Percentiles rank a stretch among this genome's conserved stretches.
Evolutionary conservation across 2,113 vertebrate species (phyloP).

Genomic region (Lampris megalopsis): DNA sequence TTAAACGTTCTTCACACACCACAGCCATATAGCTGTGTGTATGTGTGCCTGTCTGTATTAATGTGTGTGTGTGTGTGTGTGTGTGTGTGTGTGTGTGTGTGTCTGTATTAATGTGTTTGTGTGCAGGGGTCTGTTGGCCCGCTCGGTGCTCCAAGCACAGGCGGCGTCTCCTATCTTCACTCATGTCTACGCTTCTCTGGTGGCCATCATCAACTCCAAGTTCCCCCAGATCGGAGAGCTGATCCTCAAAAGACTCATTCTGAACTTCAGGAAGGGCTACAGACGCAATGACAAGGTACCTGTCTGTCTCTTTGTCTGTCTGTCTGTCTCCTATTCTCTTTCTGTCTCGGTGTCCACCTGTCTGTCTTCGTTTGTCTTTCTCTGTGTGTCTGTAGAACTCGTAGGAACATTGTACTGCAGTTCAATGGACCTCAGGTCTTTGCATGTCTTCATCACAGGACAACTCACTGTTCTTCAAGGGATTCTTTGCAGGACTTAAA

Average conservation of each 20-base stretch:
- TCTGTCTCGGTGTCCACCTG: background rate
- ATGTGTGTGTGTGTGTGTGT: background rate
- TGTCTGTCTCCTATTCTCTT: background rate
- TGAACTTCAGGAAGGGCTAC: conserved; percentile 96
- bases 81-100: conserved; percentile 25
- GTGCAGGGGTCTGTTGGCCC: conserved; percentile 89
- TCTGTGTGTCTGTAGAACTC: background rate
- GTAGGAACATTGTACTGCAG: too few species aligned
- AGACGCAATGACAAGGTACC: conserved; percentile 96
- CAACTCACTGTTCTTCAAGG: too few species aligned
- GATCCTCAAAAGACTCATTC: conserved; percentile 94
- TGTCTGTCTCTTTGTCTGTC: background rate
- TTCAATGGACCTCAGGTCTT: too few species aligned
- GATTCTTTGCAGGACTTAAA: too few species aligned
- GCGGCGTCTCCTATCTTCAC: conserved; percentile 96
- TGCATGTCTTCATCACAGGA: too few species aligned
- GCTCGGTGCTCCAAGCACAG: conserved; percentile 95
- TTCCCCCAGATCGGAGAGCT: conserved; percentile 97
- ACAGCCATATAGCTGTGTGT: too few species aligned
- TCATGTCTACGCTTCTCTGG: conserved; percentile 95
- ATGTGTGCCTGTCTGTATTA: too few species aligned
- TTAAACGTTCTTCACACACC: too few species aligned
- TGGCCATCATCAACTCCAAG: conserved; percentile 98
- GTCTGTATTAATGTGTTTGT: background rate
- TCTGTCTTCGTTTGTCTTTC: background rate